Conservation (phyloP, 2,888 invertebrate species). For the Congeria kusceri region DNA sequence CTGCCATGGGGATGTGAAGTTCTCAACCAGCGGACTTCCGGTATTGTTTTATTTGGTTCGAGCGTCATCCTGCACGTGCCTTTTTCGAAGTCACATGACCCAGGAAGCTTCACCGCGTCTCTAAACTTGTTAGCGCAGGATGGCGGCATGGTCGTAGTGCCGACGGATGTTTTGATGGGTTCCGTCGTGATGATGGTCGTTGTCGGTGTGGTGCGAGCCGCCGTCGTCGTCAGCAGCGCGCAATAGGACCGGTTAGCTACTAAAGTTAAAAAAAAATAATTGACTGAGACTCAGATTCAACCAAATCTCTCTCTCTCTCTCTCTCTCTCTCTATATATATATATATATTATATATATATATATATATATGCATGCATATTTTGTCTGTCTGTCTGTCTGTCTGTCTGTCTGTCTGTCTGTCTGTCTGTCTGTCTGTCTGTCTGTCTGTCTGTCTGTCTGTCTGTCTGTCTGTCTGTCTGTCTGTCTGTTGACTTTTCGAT, state of each 20-base stretch:
- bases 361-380: no score
- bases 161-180: neutral
- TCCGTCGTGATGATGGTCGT: neutral
- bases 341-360: no score
- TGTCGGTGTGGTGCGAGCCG: neutral
- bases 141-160: neutral
- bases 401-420: no score
- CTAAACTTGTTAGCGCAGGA: neutral
- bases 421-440: no score
- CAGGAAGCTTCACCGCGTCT: constrained; percentile 16
- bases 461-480: no score
- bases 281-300: no score
- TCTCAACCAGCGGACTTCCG: constrained; percentile 18
- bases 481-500: no score
- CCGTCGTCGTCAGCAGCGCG: constrained; percentile 19
- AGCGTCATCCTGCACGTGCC: constrained; percentile 31
- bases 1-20: neutral
- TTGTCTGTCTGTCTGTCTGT: no score
- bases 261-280: neutral
- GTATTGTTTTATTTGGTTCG: neutral
- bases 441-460: no score
- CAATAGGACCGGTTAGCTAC: neutral
- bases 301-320: no score
- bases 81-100: constrained; percentile 50
- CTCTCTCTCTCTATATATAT: no score